Percentiles rank a stretch among this genome's conserved stretches.
Evolutionary conservation across 2,888 invertebrate genomes (phyloP).

Genomic region (Acleris emargana): DNA sequence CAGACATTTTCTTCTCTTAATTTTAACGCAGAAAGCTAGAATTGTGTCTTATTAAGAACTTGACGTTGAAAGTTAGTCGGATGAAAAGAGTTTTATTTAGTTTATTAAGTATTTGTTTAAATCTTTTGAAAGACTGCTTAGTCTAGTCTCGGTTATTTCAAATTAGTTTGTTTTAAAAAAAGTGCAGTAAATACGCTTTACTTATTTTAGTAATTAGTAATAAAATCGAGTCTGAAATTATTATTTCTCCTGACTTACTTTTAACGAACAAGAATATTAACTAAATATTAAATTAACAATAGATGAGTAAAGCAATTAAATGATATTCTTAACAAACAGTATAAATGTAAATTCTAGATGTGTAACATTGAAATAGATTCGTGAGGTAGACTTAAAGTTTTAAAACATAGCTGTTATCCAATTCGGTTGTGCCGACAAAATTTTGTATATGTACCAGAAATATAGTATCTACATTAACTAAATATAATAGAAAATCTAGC

Average conservation of each 20-base stretch:
- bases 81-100: slow-evolving; percentile 3
- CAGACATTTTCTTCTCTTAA: slow-evolving; percentile 17
- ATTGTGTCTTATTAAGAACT: slow-evolving; percentile 21
- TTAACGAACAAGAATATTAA: slow-evolving; percentile 29
- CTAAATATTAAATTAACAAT: slow-evolving; percentile 22
- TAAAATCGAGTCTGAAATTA: slow-evolving; percentile 31
- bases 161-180: slow-evolving; percentile 2
- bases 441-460: slow-evolving; percentile 45
- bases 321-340: slow-evolving; percentile 27
- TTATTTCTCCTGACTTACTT: slow-evolving; percentile 21
- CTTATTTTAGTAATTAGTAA: slow-evolving; percentile 16
- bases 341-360: slow-evolving; percentile 41
- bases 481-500: slow-evolving; percentile 33
- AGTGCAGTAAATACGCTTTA: not conserved
- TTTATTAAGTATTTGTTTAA: slow-evolving; percentile 2
- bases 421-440: slow-evolving; percentile 63
- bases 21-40: slow-evolving; percentile 26
- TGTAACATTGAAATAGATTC: slow-evolving; percentile 40
- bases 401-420: slow-evolving; percentile 44
- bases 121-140: slow-evolving; percentile 30
- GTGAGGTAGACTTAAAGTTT: slow-evolving; percentile 39
- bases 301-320: slow-evolving; percentile 31
- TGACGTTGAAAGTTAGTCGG: slow-evolving; percentile 26
- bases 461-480: slow-evolving; percentile 22
- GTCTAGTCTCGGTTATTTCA: slow-evolving; percentile 21